Conservation (phyloP, 1,140 invertebrate species). For the Drosophila melanica region DNA sequence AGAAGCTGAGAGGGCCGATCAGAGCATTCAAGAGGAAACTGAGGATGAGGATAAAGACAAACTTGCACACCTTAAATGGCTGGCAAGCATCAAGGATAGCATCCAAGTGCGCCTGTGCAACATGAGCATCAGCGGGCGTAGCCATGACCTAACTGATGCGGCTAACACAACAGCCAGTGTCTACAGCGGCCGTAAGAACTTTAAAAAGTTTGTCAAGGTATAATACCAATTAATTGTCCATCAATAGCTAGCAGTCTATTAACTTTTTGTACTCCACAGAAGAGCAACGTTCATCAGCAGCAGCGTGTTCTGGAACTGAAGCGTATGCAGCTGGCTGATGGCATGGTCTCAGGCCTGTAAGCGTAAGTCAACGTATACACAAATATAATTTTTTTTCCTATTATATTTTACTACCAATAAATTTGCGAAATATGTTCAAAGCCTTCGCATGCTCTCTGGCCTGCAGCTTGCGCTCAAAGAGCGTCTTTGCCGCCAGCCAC, state of each 20-base stretch:
- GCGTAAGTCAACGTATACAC: slow-evolving; percentile 1
- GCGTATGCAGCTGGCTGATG: slow-evolving; percentile 58
- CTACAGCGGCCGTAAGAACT: slow-evolving; percentile 59
- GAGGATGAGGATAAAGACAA: slow-evolving; percentile 21
- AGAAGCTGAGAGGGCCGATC: slow-evolving; percentile 2
- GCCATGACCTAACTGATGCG: slow-evolving; percentile 36
- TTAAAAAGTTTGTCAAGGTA: slow-evolving; percentile 76
- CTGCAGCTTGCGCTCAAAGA: slow-evolving; percentile 67
- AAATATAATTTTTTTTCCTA: slow-evolving; percentile 6
- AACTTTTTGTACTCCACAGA: slow-evolving; percentile 12
- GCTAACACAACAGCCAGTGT: slow-evolving; percentile 13
- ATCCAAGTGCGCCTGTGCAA: slow-evolving; percentile 60
- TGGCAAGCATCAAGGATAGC: slow-evolving; percentile 49
- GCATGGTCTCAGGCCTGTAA: slow-evolving; percentile 43
- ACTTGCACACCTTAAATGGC: slow-evolving; percentile 49
- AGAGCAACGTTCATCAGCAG: slow-evolving; percentile 39
- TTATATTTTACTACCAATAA: slow-evolving; percentile 74
- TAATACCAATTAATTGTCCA: too few relatives aligned
- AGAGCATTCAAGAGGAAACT: slow-evolving; percentile 37
- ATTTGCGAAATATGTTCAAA: slow-evolving; percentile 76
- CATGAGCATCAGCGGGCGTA: slow-evolving; percentile 37
- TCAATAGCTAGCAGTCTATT: not conserved
- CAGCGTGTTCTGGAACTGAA: slow-evolving; percentile 33
- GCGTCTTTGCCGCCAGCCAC: slow-evolving; percentile 63
- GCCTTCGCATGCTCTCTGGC: slow-evolving; percentile 62